Evolutionary conservation across 2,113 vertebrate genomes (phyloP), one percentile per base, ranked within the genome.

Genomic region (Anas platyrhynchos): DNA sequence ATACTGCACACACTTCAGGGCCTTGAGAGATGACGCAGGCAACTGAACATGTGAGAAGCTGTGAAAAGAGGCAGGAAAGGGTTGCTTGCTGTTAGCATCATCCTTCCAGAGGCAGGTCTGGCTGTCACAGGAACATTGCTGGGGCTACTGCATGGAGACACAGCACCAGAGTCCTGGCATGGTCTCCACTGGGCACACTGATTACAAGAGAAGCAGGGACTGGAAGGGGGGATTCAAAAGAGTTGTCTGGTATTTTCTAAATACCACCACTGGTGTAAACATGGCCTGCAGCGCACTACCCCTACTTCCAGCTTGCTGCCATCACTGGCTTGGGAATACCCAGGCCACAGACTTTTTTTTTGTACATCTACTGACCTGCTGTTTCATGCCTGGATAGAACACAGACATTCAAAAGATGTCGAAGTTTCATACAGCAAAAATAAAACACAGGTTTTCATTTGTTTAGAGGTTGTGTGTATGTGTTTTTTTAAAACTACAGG

Each of bases 141-240:
- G 34, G 27, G 26, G 15, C 13, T 29, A 61, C 16, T 9, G 1
- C 0, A 6, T 41, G 2, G 5, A 21, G 7, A 11, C 1, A 0
- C 56, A 52, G 89, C 56, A 34, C 34, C 26, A 1, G 4, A 2
- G 46, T 6, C n/a, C 48, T 59, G 72, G 63, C 31, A 62, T 25
- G 16, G 16, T 1, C n/a, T 11, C 48, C 66, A 5, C 36, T 2
- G 7, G n/a, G n/a, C 56, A 34, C 11, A 1, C 52, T 7, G 67
- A 18, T 31, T 7, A 55, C 36, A 52, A 31, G 16, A 13, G 61
- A 46, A 50, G 32, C 2, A 36, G 46, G 20, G 72, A 26, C 29
- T 43, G 23, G 38, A 68, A 56, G 43, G 31, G 31, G 21, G 34
- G 13, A 29, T 22, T 59, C 48, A 52, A 31, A 77, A 52, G 67